Percentiles rank a stretch among this genome's conserved stretches.
Conservation (phyloP, 2,888 invertebrate species). For the Mellilla xanthometata region DNA sequence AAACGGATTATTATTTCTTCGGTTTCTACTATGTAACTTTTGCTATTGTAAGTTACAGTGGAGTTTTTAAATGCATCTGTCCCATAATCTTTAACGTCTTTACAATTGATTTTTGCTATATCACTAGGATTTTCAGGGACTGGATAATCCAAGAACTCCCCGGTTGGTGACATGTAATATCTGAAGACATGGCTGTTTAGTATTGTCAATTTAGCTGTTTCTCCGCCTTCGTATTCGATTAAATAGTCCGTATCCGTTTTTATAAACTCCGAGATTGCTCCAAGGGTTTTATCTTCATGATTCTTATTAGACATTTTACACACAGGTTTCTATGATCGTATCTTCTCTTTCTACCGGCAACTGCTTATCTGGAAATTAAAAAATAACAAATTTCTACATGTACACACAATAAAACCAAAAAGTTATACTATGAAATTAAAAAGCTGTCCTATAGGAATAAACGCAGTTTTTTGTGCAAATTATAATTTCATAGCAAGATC, state of each 20-base stretch:
- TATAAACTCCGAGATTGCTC: conserved; percentile 45
- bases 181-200: conserved; percentile 66
- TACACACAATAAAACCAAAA: too few species aligned
- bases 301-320: conserved; percentile 18
- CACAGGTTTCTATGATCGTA: too few species aligned
- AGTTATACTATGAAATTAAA: too few species aligned
- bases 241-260: conserved; percentile 52
- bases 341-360: too few species aligned
- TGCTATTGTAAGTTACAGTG: conserved; percentile 35
- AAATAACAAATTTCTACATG: too few species aligned
- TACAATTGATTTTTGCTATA: conserved; percentile 58
- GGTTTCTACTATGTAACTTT: conserved; percentile 50
- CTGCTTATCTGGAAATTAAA: too few species aligned
- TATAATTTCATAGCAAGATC: too few species aligned
- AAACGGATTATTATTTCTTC: conserved; percentile 58
- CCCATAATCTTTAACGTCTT: conserved; percentile 55
- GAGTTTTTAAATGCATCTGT: conserved; percentile 53
- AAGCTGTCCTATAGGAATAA: too few species aligned
- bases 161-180: conserved; percentile 66
- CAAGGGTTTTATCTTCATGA: conserved; percentile 32
- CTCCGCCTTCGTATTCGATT: conserved; percentile 55
- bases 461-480: too few species aligned
- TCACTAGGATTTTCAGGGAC: conserved; percentile 55
- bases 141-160: conserved; percentile 62
- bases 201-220: conserved; percentile 56